Base-by-base conservation (phyloP, 2,797 vertebrate species). In the Rhadinocentrus ornatus region DNA sequence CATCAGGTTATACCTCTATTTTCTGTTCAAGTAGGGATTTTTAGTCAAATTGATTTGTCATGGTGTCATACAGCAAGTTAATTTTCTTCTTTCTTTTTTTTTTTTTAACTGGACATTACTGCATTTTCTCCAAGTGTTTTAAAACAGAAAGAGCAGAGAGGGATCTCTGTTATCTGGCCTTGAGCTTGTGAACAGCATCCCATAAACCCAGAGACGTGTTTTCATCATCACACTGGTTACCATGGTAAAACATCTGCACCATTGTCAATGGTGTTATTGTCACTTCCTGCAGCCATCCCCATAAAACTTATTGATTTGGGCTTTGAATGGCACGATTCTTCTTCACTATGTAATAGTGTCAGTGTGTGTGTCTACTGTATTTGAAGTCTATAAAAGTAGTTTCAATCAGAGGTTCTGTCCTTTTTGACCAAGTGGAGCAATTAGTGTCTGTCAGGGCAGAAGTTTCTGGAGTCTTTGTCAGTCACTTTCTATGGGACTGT, bases 241-340 rank as follows among this genome's bases (percentile, higher is more conserved):
- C 93, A 92, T 93, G 91, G 93, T 74, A 84, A 93, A 89, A 93
- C 92, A 94, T 93, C 93, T 94, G 94, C 85, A 84, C 77, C 11
- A 69, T 79, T 79, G 69, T 94, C 88, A 95, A 94, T 89, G 86
- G 83, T 69, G 76, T 87, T 90, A 91, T 93, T 94, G 91, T 91
- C 31, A 37, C 65, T 66, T 66, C 71, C 70, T 66, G 31, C 78
- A 66, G 68, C 77, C 1, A 59, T 64, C 65, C 34, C 39, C 73
- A 29, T 53, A 75, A 82, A 69, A 37, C 69, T 10, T 84, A 86
- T 85, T 69, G 87, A 89, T 86, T 82, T 75, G 65, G 78, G 73
- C 68, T 60, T 41, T 76, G 68, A 84, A 73, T 80, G 65, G 66
- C 31, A 16, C 15, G 65, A 87, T 85, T 89, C 84, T 77, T 81